Percentiles rank a stretch among this genome's conserved stretches.
These are phyloP conservation scores for Tapirus indicus DNA, from an alignment of 2,797 vertebrate genomes.

Conservation along the genomic window DNA sequence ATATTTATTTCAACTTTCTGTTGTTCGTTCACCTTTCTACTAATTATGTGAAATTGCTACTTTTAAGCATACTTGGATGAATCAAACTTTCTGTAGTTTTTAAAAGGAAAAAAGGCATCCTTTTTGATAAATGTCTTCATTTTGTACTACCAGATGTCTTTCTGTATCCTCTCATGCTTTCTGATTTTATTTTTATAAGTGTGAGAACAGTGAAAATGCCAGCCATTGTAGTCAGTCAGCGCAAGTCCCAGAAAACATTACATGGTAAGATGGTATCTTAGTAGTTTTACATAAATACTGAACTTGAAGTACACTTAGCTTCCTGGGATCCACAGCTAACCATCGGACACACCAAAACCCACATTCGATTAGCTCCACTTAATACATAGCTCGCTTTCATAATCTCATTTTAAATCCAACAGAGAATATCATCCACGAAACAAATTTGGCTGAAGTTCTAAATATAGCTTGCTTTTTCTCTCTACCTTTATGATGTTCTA, in stretches of 20 bases:
- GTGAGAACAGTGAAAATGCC: constrained; percentile 79
- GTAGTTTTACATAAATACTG: constrained; percentile 3
- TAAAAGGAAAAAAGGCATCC: constrained; percentile 63
- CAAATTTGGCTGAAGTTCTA: not conserved
- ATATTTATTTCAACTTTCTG: not conserved
- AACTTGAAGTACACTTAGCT: not conserved
- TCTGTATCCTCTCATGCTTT: constrained; percentile 70
- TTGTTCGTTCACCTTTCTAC: not conserved
- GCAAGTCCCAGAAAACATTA: constrained; percentile 10
- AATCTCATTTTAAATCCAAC: not conserved
- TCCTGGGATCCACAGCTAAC: not conserved
- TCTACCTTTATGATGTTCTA: not conserved
- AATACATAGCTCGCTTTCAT: not conserved
- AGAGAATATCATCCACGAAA: not conserved
- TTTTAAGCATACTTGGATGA: constrained; percentile 29
- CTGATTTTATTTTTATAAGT: constrained; percentile 80
- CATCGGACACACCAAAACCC: not conserved
- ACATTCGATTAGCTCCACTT: not conserved
- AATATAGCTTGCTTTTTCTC: not conserved
- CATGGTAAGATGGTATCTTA: not conserved
- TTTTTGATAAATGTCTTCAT: constrained; percentile 77
- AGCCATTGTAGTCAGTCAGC: constrained; percentile 75
- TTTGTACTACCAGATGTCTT: constrained; percentile 77
- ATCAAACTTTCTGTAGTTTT: constrained; percentile 51
- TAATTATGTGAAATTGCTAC: constrained; percentile 30